These are phyloP conservation scores for Aleadryas rufinucha DNA, from an alignment of 2,113 vertebrate species.

Conservation along the genomic window DNA sequence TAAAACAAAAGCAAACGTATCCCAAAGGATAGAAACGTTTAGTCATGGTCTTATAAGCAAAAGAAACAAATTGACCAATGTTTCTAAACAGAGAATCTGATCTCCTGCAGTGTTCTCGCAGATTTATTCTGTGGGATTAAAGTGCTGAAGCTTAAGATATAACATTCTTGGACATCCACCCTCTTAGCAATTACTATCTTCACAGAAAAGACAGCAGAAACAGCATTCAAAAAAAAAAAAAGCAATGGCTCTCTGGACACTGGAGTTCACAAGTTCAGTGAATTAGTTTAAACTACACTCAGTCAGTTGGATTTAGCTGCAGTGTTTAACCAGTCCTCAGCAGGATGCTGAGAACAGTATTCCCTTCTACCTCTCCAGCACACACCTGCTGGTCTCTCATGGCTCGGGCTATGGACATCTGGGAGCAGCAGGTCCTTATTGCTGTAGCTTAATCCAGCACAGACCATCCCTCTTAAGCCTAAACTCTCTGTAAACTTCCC, in stretches of 20 bases:
- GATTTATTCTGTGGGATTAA: background rate
- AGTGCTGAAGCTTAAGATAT: background rate
- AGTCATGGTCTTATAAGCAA: background rate
- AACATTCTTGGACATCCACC: background rate
- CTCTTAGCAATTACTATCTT: background rate
- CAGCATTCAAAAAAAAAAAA: background rate
- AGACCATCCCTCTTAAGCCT: background rate
- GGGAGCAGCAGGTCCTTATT: background rate
- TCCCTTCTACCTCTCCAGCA: background rate
- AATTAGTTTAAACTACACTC: background rate
- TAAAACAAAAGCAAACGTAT: constrained; percentile 1
- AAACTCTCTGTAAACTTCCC: background rate
- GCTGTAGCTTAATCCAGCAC: background rate
- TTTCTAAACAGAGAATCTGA: background rate
- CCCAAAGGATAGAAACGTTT: background rate
- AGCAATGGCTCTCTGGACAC: background rate
- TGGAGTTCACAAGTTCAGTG: background rate
- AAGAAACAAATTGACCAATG: background rate
- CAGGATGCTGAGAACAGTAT: background rate
- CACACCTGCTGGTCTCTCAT: background rate
- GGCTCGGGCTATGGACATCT: accelerated
- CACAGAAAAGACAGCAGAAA: background rate
- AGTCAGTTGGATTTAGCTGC: background rate
- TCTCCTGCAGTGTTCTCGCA: background rate
- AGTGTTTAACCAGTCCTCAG: background rate